These are phyloP conservation scores for Drosophila ezoana DNA, from an alignment of 2,888 invertebrate species.

Conservation along the genomic window DNA sequence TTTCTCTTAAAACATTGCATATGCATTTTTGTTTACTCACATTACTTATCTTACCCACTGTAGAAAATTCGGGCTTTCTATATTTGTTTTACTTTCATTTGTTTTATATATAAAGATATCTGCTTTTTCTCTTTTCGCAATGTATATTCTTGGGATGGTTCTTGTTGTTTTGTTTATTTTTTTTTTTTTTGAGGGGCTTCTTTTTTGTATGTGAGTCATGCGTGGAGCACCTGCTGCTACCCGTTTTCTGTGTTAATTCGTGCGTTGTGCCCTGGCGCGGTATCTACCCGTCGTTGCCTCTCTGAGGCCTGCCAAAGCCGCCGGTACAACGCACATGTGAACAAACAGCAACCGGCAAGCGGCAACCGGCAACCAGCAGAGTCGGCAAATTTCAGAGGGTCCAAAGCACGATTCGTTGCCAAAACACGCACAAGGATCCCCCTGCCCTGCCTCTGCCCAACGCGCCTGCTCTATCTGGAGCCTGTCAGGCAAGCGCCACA, in stretches of 20 bases:
- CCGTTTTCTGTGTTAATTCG: conserved; percentile 71
- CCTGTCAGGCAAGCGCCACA: conserved; percentile 32
- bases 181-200: conserved; percentile 23
- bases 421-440: conserved; percentile 39
- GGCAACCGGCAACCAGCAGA: conserved; percentile 32
- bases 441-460: not conserved
- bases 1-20: too few species aligned
- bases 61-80: not conserved
- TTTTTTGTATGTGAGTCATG: conserved; percentile 69
- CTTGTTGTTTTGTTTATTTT: conserved; percentile 15
- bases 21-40: too few species aligned
- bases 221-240: conserved; percentile 66
- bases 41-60: conserved; percentile 8
- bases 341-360: conserved; percentile 31
- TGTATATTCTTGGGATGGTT: conserved; percentile 29
- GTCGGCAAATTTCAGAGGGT: conserved; percentile 54
- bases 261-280: conserved; percentile 60
- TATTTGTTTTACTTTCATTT: conserved; percentile 26
- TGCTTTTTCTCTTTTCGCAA: conserved; percentile 21
- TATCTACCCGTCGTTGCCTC: conserved; percentile 44
- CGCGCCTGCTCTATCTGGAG: not conserved
- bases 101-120: conserved; percentile 10
- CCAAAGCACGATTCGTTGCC: conserved; percentile 58
- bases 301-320: conserved; percentile 63
- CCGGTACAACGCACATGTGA: conserved; percentile 47